Evolutionary conservation across 2,797 vertebrate genomes (phyloP), one percentile per base, ranked within the genome.

Genomic region (Oryzias sinensis): DNA sequence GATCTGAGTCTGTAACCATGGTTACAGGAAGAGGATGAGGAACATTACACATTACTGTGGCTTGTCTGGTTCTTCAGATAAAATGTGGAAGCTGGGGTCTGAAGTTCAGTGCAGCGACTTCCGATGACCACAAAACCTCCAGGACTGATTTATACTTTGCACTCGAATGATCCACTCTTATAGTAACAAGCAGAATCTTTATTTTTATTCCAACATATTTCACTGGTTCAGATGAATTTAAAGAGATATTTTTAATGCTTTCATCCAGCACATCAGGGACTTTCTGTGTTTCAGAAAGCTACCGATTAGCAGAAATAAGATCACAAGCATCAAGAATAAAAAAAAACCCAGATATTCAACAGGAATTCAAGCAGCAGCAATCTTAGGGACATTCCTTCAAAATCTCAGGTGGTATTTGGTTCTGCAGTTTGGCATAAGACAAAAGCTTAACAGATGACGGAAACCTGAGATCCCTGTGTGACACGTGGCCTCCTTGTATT

Each of bases 21-120:
- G 58, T n/a, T 49, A 42, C 70, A 88, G 84, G 81, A 88, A 83
- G 75, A 71, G 53, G 58, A 56, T 59, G 76, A 80, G 77, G 82
- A 88, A 82, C 73, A 49, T 43, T 56, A 70, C 70, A 27, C 70
- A 27, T 83, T 77, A 56, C 44, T 74, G 82, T 66, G 80, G 81
- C 83, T 84, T 89, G 70, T 83, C 86, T 84, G 81, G 11, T 62
- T 68, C 40, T 55, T 64, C 43, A 78, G 85, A 90, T 88, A 88
- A 88, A 55, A 74, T 2, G 27, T 48, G 47, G 6, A 54, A 57
- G 13, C 16, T 25, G 0, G 37, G 47, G 15, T 29, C 47, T 65
- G 49, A 33, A 40, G 58, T 37, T 62, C 33, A 37, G 33, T 1
- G 33, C 9, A 11, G 33, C 33, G 4, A 37, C 33, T 37, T 37